phyloP scores from a whole-genome alignment of 2,113 vertebrate species.

The Myanophis thanlyinensis region DNA sequence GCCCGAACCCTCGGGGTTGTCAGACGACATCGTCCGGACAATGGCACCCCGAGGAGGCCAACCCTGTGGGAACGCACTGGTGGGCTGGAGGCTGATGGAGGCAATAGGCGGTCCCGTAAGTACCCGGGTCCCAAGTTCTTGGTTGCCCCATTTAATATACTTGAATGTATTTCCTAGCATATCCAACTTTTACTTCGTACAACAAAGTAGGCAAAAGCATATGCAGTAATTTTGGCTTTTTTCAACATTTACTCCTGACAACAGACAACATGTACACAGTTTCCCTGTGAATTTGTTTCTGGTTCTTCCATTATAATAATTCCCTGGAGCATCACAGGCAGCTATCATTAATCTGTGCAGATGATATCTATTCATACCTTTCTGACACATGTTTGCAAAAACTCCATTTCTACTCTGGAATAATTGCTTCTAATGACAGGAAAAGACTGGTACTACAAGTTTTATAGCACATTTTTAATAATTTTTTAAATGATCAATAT shows the following conservation, averaged over 20 bases:
- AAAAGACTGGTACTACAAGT: not conserved
- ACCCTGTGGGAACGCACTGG: too few relatives aligned
- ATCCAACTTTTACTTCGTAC: not conserved
- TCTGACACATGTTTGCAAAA: not conserved
- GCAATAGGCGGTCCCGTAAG: too few relatives aligned
- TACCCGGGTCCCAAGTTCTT: too few relatives aligned
- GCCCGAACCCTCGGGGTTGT: too few relatives aligned
- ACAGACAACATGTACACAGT: not conserved
- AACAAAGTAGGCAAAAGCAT: not conserved
- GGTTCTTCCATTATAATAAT: not conserved
- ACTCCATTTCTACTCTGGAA: not conserved
- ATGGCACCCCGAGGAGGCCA: too few relatives aligned
- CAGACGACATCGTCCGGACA: too few relatives aligned
- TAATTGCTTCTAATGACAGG: not conserved
- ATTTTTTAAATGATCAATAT: not conserved
- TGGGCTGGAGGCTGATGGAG: too few relatives aligned
- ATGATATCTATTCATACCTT: not conserved
- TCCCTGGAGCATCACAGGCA: not conserved
- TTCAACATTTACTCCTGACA: not conserved
- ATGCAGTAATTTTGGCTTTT: not conserved
- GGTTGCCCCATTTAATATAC: not conserved
- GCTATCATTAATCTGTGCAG: not conserved
- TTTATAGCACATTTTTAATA: not conserved
- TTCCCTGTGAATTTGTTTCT: not conserved
- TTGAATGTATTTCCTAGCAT: not conserved